Percentiles rank a stretch among this genome's conserved stretches.
phyloP scores from a whole-genome alignment of 2,113 vertebrate genomes.

The Caracal caracal region DNA sequence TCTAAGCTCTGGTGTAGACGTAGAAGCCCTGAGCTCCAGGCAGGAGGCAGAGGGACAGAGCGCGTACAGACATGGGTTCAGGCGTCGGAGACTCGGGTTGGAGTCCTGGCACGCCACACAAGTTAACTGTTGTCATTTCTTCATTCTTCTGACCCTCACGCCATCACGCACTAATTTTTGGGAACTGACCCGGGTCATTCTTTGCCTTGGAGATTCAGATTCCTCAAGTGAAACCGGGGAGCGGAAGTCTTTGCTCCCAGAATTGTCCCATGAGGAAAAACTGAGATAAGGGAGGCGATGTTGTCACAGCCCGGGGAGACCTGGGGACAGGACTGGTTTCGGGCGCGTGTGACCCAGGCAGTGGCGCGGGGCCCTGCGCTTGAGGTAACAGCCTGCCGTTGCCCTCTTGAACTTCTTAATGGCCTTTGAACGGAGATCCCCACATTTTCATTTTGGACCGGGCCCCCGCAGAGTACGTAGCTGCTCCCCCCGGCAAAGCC shows the following conservation, averaged over 20 bases:
- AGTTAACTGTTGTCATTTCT: neutral
- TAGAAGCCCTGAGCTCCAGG: neutral
- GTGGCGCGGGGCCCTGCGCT: accelerated
- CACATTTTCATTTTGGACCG: neutral
- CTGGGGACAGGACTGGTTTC: neutral
- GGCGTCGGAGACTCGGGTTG: neutral
- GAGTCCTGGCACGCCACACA: neutral
- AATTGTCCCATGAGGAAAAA: neutral
- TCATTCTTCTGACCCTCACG: neutral
- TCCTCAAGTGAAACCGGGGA: neutral
- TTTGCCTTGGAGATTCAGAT: neutral
- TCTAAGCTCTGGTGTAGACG: neutral
- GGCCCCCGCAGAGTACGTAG: neutral
- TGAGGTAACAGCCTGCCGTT: neutral
- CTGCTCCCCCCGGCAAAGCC: neutral
- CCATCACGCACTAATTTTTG: neutral
- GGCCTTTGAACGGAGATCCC: neutral
- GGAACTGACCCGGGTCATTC: neutral
- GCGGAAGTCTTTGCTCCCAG: neutral
- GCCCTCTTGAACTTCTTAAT: neutral
- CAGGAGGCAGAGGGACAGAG: no score
- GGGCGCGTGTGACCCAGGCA: no score
- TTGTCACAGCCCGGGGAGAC: neutral
- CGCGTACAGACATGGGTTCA: accelerated
- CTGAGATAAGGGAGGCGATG: neutral